Evolutionary conservation across 1,140 invertebrate species (phyloP), one percentile per base, ranked within the genome.

Genomic region (Hyphantria cunea): DNA sequence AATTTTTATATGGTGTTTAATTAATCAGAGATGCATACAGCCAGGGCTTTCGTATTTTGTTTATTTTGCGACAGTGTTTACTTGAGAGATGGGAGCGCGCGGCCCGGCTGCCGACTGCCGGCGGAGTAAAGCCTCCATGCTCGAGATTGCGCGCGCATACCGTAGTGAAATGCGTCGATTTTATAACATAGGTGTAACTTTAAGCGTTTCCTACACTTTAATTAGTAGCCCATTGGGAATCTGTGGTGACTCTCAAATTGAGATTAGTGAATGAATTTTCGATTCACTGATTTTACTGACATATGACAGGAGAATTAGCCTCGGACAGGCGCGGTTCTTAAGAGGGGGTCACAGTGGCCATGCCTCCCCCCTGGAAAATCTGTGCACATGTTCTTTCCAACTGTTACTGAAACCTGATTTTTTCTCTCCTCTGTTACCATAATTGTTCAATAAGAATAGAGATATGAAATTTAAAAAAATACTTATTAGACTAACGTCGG

Each of bases 121-220:
- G 82, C 85, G 78, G 55, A 84, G 76, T 88, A 79, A 70, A 66
- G 51, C 68, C 54, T 66, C 60, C 71, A 76, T 72, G 76, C 54
- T 76, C 68, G 12, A 60, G 31, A 33, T 54, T 86, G 83, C 83
- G 84, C 84, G 84, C 84, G 83, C 83, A 86, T 44, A 48, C 48
- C 14, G 37, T 52, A 61, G 56, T 59, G 56, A 59, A 39, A 50
- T 59, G 78, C 76, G 83, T 84, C 83, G 82, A 84, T 87, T 87
- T 83, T 83, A 86, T 84, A 81, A 82, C 81, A 82, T 85, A 87
- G 80, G 78, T 85, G 81, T 84, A 84, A 82, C 33, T 50, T 50
- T 59, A 59, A 59, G 37, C 56, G 56, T 59, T 49, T 59, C 11
- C 32, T 59, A 33, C 17, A 32, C 10, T 59, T 59, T 70, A 70